Evolutionary conservation across 92 coral and sea anemone species (phyloP), one percentile per base, ranked within the genome.

Genomic region (Scolanthus callimorphus): DNA sequence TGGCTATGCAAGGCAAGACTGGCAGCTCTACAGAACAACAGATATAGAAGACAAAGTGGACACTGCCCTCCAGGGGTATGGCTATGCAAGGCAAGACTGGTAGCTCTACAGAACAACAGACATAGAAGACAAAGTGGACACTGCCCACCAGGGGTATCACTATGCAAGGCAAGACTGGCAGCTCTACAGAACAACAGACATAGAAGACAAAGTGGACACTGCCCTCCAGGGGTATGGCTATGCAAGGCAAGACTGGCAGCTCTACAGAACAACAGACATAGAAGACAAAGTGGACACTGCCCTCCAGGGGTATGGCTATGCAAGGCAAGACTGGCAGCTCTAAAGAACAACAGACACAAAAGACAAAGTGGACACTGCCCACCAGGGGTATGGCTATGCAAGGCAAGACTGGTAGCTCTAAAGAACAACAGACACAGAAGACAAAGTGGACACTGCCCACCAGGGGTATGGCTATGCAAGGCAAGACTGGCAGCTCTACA

Each of bases 381-480:
- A 11, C 60, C 70, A 25, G 70, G 70, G 49, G 31, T 47, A 28
- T 63, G 70, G 70, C 34, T 30, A 6, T 63, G 70, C 39, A 47
- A 39, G 31, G 48, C 48, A 15, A 30, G 29, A 19, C 67, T 1
- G 29, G 19, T n/a, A 23, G 21, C 22, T 20, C 17, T 0, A 2
- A 38, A 39, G 17, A n/a, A 22, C 1, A 17, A 11, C 11, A 57
- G 63, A 57, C 43, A 28, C 29, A 19, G 43, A 57, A 30, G 63
- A 34, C 63, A 57, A 47, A 57, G 13, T 26, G 24, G 37, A 3
- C 17, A 31, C 1, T 57, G 63, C 37, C 63, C 63, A 17, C 63
- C 63, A 15, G 63, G 63, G 37, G 20, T 57, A n/a, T 57, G 63
- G 63, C 17, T 20, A 11, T 57, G 63, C 25, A 57, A 30, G 37